Percentiles rank a stretch among this genome's conserved stretches.
Evolutionary conservation across 2,113 vertebrate species (phyloP).

Genomic region (Crotalus helleri): DNA sequence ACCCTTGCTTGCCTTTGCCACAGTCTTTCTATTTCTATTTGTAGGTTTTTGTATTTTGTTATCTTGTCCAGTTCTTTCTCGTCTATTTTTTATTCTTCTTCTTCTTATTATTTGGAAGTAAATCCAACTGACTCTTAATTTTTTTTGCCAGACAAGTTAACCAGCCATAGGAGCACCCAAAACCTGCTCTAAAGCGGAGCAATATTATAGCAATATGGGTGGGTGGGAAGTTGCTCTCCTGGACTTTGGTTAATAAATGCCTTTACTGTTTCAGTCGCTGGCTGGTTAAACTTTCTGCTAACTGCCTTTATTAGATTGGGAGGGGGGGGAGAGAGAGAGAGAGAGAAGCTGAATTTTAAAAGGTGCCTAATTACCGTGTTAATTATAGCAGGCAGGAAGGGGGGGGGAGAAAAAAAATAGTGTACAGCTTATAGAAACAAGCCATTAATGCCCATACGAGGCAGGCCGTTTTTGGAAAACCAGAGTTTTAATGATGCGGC

Average conservation of each 20-base stretch:
- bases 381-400: constrained; percentile 63
- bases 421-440: constrained; percentile 64
- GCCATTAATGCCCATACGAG: constrained; percentile 42
- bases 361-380: constrained; percentile 73
- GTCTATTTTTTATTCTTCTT: no score
- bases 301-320: constrained; percentile 46
- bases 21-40: no score
- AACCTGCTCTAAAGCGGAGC: neutral
- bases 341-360: constrained; percentile 50
- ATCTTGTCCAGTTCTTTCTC: no score
- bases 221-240: neutral
- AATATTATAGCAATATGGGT: neutral
- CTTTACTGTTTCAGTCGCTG: constrained; percentile 56
- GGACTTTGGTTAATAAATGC: constrained; percentile 38
- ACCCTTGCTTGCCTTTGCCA: no score
- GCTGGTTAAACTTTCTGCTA: constrained; percentile 72
- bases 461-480: constrained; percentile 44
- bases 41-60: no score
- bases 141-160: neutral
- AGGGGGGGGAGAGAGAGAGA: neutral
- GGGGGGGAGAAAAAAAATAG: neutral
- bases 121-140: neutral
- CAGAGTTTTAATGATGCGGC: constrained; percentile 28
- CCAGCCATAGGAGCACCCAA: constrained; percentile 24
- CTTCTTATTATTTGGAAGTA: no score